Evolutionary conservation across 2,113 vertebrate genomes (phyloP).

Genomic region (Carettochelys insculpta): DNA sequence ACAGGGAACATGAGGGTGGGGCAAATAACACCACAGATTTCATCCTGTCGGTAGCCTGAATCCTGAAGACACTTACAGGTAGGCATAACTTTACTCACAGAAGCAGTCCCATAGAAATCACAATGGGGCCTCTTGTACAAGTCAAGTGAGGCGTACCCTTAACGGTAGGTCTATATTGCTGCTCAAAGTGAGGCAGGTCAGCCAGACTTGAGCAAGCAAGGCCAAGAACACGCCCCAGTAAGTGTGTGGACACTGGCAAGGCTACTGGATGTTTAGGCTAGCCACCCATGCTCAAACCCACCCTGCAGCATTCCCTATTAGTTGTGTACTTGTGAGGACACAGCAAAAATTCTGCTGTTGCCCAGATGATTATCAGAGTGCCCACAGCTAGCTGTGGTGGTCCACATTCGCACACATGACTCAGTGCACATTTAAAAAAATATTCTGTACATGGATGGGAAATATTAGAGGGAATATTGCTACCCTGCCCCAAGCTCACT

Average conservation of each 20-base stretch:
- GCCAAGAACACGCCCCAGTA: background rate
- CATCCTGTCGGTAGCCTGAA: background rate
- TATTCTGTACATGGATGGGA: too few relatives aligned
- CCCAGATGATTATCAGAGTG: too few relatives aligned
- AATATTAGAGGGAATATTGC: too few relatives aligned
- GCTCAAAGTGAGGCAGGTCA: background rate
- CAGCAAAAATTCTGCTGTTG: too few relatives aligned
- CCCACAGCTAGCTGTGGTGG: too few relatives aligned
- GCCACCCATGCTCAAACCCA: background rate
- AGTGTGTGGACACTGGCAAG: background rate
- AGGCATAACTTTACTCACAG: fast-evolving
- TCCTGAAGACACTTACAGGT: background rate
- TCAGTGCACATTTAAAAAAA: too few relatives aligned
- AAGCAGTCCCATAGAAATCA: background rate
- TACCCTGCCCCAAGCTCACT: background rate
- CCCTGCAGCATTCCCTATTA: too few relatives aligned
- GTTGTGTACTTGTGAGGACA: too few relatives aligned
- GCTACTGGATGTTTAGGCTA: background rate
- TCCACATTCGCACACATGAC: too few relatives aligned
- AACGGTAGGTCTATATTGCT: background rate
- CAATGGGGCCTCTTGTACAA: background rate
- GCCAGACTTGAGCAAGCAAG: background rate
- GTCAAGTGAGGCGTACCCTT: background rate
- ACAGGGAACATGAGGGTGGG: too few relatives aligned
- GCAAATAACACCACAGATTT: background rate